Conservation (phyloP, 2,888 invertebrate species). For the Tillus elongatus region DNA sequence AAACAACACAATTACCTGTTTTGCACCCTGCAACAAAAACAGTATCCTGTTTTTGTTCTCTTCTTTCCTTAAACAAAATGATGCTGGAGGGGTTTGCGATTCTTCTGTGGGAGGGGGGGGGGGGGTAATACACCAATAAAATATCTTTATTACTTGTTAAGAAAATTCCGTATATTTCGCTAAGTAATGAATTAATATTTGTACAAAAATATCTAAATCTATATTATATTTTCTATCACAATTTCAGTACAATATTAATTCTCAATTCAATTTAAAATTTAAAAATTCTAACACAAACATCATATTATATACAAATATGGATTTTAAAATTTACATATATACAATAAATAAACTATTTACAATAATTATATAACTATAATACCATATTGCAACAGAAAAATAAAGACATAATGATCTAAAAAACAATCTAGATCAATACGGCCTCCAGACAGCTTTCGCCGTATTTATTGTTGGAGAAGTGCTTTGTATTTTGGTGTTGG, state of each 20-base stretch:
- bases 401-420: no score
- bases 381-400: conserved; percentile 14
- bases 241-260: conserved; percentile 33
- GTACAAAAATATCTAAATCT: conserved; percentile 41
- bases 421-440: conserved; percentile 47
- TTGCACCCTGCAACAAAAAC: no score
- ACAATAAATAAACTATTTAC: conserved; percentile 22
- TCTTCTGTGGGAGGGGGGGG: no score
- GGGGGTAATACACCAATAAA: no score
- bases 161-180: no score
- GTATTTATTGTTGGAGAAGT: conserved; percentile 40
- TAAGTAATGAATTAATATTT: conserved; percentile 14
- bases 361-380: conserved; percentile 3
- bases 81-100: no score
- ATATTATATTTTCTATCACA: conserved; percentile 40
- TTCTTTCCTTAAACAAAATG: no score
- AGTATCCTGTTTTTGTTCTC: no score
- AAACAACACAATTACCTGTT: no score
- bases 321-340: conserved; percentile 22
- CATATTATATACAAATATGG: conserved; percentile 17
- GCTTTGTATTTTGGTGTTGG: conserved; percentile 50
- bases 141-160: no score
- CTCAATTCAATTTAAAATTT: conserved; percentile 24
- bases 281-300: conserved; percentile 29
- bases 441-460: conserved; percentile 65